Evolutionary conservation across 2,888 invertebrate species (phyloP), one percentile per base, ranked within the genome.

Genomic region (Chrysolina americana): DNA sequence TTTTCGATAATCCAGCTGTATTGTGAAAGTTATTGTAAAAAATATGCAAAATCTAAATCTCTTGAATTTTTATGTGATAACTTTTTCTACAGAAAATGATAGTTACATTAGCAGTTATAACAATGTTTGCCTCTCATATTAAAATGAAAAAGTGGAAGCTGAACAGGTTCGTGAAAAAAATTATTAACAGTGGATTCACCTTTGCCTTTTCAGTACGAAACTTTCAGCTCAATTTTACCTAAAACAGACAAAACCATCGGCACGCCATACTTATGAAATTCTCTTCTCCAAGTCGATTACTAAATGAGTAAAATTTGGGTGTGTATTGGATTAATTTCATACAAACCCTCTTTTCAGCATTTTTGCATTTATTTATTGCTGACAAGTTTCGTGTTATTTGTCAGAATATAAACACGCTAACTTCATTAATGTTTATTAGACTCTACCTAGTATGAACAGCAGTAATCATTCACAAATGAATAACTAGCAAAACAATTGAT

Each of bases 291-390:
- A 15, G n/a, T 47, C 53, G 17, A 23, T 56, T 56, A 56, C 11
- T 56, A 6, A 56, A 56, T 56, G 13, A n/a, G n/a, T 28, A n/a
- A 28, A 13, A 53, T 53, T 21, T 21, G 53, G 59, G 59, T n/a
- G 59, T 28, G 36, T 59, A 6, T n/a, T n/a, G 6, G 9, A 50
- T 19, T 19, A 17, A 19, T 10, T 10, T 53, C 21, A 53, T 19
- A 11, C 11, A 21, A 21, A 59, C 23, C 23, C 28, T 28, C 28
- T 28, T 28, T 28, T n/a, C 28, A 13, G n/a, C n/a, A 28, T 1
- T 9, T 59, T 59, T 59, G 10, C 59, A 36, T 36, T n/a, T 59
- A 23, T 28, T 36, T 10, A 28, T n/a, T 2, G 2, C 28, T 9
- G 59, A 28, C 15, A 13, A 28, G 59, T 28, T n/a, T 59, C 15